Evolutionary conservation across 2,888 invertebrate species (phyloP).

Genomic region (Rhaphigaster nebulosa): DNA sequence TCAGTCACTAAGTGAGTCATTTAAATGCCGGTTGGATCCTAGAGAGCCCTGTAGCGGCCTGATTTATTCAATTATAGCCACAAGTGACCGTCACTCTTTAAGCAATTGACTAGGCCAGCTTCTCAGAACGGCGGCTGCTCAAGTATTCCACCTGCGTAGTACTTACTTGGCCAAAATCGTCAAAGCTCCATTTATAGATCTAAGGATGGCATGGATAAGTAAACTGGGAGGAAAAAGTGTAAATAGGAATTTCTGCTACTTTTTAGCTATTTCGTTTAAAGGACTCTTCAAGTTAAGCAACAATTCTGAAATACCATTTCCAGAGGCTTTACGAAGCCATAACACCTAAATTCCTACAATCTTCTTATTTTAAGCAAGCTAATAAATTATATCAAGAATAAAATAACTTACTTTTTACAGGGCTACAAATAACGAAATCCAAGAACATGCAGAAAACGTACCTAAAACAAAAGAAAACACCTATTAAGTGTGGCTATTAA

Average conservation of each 20-base stretch:
- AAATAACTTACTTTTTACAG: background rate
- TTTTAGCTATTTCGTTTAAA: background rate
- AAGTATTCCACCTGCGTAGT: constrained; percentile 34
- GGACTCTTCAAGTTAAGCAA: background rate
- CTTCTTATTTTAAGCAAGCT: no score
- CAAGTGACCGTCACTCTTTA: constrained; percentile 46
- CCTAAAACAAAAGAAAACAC: background rate
- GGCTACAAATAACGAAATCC: background rate
- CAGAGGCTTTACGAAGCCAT: no score
- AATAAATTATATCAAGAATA: background rate
- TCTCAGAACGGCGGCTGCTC: constrained; percentile 9
- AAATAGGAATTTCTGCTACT: constrained; percentile 27
- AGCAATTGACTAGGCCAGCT: constrained; percentile 46
- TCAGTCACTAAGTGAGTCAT: constrained; percentile 49
- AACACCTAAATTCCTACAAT: no score
- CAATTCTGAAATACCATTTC: background rate
- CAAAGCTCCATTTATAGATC: constrained; percentile 40
- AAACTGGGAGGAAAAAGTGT: constrained; percentile 32
- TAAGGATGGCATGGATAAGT: constrained; percentile 29
- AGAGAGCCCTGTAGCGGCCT: constrained; percentile 40
- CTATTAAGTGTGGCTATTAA: no score
- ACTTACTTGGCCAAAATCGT: constrained; percentile 42
- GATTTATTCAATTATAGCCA: constrained; percentile 48
- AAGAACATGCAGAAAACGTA: background rate
- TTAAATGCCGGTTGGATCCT: constrained; percentile 53